Evolutionary conservation across 2,113 vertebrate genomes (phyloP).

Genomic region (Chlorodrepanis virens): DNA sequence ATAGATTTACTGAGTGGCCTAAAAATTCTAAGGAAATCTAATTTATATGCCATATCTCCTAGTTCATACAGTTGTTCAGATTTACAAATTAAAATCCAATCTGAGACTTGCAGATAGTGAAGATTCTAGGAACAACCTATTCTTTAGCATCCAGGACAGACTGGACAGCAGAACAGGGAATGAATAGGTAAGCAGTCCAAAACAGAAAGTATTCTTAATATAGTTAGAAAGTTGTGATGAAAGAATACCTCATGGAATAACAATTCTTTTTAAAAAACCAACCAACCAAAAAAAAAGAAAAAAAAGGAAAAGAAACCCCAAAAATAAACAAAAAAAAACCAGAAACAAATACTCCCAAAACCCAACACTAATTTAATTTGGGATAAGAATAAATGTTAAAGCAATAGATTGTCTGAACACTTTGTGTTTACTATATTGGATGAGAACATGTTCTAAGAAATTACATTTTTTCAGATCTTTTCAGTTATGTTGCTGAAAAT

Average conservation of each 20-base stretch:
- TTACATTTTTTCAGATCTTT: background rate
- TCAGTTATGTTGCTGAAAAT: background rate
- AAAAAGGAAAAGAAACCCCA: background rate
- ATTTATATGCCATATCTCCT: background rate
- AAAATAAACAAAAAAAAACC: too few species aligned
- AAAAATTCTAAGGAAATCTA: background rate
- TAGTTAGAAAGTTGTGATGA: background rate
- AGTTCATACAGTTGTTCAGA: background rate
- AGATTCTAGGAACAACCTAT: background rate
- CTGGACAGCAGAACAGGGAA: background rate
- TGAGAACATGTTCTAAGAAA: background rate
- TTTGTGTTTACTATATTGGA: background rate
- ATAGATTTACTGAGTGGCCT: background rate
- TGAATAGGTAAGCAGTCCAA: background rate
- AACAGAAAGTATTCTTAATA: background rate
- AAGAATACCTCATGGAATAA: background rate
- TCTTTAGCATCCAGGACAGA: background rate
- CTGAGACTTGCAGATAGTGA: background rate
- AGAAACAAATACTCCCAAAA: accelerated
- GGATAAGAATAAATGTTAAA: background rate
- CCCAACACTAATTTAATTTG: background rate
- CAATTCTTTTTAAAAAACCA: background rate
- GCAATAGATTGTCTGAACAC: background rate
- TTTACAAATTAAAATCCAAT: background rate
- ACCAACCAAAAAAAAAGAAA: background rate